Evolutionary conservation across 53 echinoderm and acorn worm genomes (phyloP).

Genomic region (Temnopleurus reevesii): DNA sequence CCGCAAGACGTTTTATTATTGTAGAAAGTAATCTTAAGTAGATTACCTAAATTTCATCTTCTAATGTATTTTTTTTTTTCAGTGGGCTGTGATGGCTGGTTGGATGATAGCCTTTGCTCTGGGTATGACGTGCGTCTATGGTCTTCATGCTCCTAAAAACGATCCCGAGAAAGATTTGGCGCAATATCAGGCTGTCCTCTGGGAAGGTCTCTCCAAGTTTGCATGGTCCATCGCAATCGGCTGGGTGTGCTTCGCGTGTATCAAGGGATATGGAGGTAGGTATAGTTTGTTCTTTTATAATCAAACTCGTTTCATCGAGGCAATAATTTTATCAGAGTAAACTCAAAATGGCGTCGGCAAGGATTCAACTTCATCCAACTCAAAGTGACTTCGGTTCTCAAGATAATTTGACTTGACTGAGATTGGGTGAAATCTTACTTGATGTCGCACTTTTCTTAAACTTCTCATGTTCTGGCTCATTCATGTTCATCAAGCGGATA

Average conservation of each 20-base stretch:
- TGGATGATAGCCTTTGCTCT: slow-evolving; percentile 62
- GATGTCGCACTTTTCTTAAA: too few species aligned
- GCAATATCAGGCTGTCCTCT: slow-evolving; percentile 47
- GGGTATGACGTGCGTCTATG: slow-evolving; percentile 61
- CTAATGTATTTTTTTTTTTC: not conserved
- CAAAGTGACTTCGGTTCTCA: too few species aligned
- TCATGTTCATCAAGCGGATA: too few species aligned
- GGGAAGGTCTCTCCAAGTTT: slow-evolving; percentile 60
- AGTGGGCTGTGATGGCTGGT: slow-evolving; percentile 46
- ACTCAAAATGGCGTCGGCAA: too few species aligned
- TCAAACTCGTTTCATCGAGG: too few species aligned
- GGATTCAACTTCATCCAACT: too few species aligned
- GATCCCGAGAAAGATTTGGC: not conserved
- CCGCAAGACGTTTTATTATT: too few species aligned
- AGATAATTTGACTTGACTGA: too few species aligned
- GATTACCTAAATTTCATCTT: not conserved
- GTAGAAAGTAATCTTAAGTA: not conserved
- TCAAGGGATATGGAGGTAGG: slow-evolving; percentile 75
- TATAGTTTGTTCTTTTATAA: too few species aligned
- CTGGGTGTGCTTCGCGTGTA: slow-evolving; percentile 80
- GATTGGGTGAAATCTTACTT: too few species aligned
- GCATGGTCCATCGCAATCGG: slow-evolving; percentile 68
- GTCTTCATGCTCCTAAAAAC: slow-evolving; percentile 52
- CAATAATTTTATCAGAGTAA: too few species aligned
- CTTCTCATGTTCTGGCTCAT: too few species aligned